Conservation (phyloP, 2,797 vertebrate genomes). For the Sorex maritimensis region DNA sequence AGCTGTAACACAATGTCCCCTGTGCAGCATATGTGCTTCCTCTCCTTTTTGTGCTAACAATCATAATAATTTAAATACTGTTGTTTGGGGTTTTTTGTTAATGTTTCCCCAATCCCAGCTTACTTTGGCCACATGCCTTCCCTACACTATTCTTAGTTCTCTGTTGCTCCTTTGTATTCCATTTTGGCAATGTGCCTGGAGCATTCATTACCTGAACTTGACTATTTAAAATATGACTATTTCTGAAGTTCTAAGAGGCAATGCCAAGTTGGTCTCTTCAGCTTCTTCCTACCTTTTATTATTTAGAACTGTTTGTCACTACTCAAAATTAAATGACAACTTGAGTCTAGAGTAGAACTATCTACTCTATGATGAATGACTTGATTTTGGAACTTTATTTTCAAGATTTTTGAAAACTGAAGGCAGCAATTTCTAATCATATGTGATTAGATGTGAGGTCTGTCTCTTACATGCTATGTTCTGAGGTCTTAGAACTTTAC, state of each 20-base stretch:
- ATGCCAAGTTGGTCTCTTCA: constrained; percentile 42
- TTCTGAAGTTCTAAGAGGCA: constrained; percentile 35
- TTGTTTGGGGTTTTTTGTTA: not conserved
- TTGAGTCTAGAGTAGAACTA: not conserved
- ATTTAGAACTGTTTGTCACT: constrained; percentile 46
- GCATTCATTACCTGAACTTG: constrained; percentile 47
- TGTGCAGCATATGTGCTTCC: not conserved
- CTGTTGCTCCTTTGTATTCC: not conserved
- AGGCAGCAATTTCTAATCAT: constrained; percentile 45
- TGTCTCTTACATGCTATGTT: not conserved
- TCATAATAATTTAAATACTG: constrained; percentile 16
- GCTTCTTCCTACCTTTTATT: constrained; percentile 50
- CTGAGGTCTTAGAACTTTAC: not conserved
- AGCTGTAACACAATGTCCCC: not conserved
- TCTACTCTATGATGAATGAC: constrained; percentile 43
- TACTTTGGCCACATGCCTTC: not conserved
- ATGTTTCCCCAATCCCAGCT: constrained; percentile 36
- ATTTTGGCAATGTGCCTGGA: constrained; percentile 46
- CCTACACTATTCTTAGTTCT: not conserved
- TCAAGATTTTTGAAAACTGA: constrained; percentile 9
- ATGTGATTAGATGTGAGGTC: not conserved
- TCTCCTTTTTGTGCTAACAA: not conserved
- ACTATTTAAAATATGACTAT: constrained; percentile 46
- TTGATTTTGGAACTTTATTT: constrained; percentile 56
- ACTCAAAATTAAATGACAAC: constrained; percentile 55